A percentile compares a stretch with the other conserved stretches of the same genome.
Conservation (phyloP, 2,888 invertebrate species). For the Caenorhabditis angaria region DNA sequence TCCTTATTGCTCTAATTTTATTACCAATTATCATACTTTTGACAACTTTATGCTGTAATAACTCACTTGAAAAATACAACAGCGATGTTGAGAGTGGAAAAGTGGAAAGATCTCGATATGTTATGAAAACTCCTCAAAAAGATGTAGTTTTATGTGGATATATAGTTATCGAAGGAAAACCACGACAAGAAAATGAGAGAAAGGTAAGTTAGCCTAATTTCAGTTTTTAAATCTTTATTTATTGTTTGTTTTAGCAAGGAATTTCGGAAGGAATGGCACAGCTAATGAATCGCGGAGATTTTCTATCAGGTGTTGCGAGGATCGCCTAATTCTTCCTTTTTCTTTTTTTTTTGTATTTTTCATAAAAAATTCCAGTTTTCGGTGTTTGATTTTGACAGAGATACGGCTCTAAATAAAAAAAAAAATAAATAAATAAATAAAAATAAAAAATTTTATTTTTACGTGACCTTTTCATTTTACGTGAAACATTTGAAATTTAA, state of each 20-base stretch:
- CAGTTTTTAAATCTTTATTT: too few species aligned
- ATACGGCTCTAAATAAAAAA: too few species aligned
- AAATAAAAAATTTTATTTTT: too few species aligned
- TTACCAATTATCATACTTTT: slow-evolving; percentile 52
- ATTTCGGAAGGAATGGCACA: slow-evolving; percentile 32
- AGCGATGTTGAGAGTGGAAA: slow-evolving; percentile 51
- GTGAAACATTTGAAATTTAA: too few species aligned
- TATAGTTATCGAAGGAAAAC: slow-evolving; percentile 49
- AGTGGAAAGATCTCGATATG: slow-evolving; percentile 39
- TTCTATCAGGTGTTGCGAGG: slow-evolving; percentile 31
- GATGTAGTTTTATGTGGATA: slow-evolving; percentile 54
- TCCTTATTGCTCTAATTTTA: slow-evolving; percentile 31
- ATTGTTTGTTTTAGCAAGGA: slow-evolving; percentile 27
- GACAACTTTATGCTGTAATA: slow-evolving; percentile 60
- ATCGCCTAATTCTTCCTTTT: slow-evolving; percentile 24
- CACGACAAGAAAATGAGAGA: slow-evolving; percentile 24
- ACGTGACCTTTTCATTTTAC: too few species aligned
- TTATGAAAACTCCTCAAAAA: slow-evolving; percentile 47
- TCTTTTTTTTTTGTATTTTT: too few species aligned
- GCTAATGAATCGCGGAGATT: slow-evolving; percentile 23
- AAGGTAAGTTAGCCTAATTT: slow-evolving; percentile 22
- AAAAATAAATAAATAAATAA: too few species aligned
- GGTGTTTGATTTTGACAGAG: too few species aligned
- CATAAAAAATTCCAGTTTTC: too few species aligned
- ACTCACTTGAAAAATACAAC: slow-evolving; percentile 56